Evolutionary conservation across 2,113 vertebrate species (phyloP), one percentile per base, ranked within the genome.

Genomic region (Perccottus glenii): DNA sequence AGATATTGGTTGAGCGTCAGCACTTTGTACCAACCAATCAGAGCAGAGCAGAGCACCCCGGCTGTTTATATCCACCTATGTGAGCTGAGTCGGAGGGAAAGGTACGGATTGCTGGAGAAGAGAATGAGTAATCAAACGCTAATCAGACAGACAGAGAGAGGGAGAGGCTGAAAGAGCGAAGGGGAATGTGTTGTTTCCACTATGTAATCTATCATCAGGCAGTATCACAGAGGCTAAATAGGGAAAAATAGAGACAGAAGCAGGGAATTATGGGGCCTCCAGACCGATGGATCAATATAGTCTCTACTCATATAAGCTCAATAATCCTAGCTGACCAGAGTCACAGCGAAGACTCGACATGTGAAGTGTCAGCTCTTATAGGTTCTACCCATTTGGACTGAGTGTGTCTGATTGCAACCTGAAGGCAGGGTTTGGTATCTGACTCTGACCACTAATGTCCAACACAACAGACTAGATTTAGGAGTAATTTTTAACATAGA

Each of bases 301-400:
- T 78, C 84, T 87, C 72, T 70, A 82, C 83, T 81, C 79, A 64
- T 77, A 83, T 81, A 79, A 83, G 78, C 77, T 88, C 86, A 58
- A 84, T 89, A 64, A 65, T 16, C 65, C 65, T 80, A 56, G 56
- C 67, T 78, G 73, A 79, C 75, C 56, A 35, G 27, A 56, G 75
- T 53, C 73, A 64, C 73, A 35, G 44, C 55, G 70, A 73, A 43
- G 56, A 66, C 68, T 49, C 19, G 15, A 73, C n/a, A 40, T 40
- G 11, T 50, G 40, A 19, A 11, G 56, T 53, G 50, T 15, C 36
- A 6, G 44, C 38, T 19, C 33, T 46, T 1, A 3, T 16, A 9
- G 48, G 4, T 3, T 9, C 19, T 27, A 27, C 19, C 3, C 10
- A 9, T 9, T 50, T 32, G 5, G 9, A 5, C 11, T 27, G 16